Evolutionary conservation across 1,140 invertebrate genomes (phyloP).

Genomic region (Theocolax elegans): DNA sequence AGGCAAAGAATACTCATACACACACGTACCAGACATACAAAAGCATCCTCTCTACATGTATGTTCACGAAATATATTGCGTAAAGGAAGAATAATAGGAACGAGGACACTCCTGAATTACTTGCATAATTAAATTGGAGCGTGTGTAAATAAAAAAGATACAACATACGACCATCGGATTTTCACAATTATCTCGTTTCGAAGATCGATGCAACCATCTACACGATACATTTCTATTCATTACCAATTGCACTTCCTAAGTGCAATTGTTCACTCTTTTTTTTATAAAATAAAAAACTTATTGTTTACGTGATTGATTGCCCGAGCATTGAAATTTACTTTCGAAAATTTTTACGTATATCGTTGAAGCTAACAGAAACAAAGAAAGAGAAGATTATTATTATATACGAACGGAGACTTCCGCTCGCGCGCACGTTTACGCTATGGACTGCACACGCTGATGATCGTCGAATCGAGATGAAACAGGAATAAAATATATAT

Average conservation of each 20-base stretch:
- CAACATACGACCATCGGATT: not conserved
- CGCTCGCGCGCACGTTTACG: not conserved
- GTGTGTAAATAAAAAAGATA: conserved; percentile 30
- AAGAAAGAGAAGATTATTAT: too few relatives aligned
- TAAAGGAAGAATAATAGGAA: not conserved
- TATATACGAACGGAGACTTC: not conserved
- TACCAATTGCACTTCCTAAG: not conserved
- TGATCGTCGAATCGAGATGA: conserved; percentile 10
- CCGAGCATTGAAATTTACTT: too few relatives aligned
- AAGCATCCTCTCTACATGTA: conserved; percentile 1
- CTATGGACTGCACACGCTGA: conserved; percentile 36
- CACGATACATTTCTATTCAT: conserved; percentile 9
- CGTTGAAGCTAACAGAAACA: too few relatives aligned
- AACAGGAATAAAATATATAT: conserved; percentile 20
- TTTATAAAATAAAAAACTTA: too few relatives aligned
- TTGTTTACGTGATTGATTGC: too few relatives aligned
- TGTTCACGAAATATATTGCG: not conserved
- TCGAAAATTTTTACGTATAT: too few relatives aligned
- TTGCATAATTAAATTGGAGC: not conserved
- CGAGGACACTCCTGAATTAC: not conserved
- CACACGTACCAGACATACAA: too few relatives aligned
- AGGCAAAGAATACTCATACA: not conserved
- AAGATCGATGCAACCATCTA: not conserved
- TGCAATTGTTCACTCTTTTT: too few relatives aligned
- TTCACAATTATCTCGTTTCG: not conserved